Conservation (phyloP, 2,113 vertebrate genomes). For the Hippocampus guttulatus region DNA sequence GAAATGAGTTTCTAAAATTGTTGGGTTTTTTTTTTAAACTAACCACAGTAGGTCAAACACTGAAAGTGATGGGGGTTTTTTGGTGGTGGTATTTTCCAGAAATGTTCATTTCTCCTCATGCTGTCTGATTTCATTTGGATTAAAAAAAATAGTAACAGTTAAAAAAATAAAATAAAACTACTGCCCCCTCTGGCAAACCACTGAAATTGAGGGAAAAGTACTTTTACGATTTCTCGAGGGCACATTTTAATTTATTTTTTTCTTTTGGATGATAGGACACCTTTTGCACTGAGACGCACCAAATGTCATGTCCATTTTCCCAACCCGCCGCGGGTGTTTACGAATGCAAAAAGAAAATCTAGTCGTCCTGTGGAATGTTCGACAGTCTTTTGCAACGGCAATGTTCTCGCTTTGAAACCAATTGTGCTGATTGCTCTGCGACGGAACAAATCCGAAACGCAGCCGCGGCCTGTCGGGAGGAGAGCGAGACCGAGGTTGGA, state of each 20-base stretch:
- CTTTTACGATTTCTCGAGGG: conserved; percentile 45
- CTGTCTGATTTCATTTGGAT: too few relatives aligned
- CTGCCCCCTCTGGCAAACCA: not conserved
- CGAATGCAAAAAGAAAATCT: conserved; percentile 64
- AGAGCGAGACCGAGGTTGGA: conserved; percentile 18
- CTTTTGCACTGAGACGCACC: conserved; percentile 78
- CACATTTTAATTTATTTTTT: conserved; percentile 58
- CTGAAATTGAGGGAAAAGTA: not conserved
- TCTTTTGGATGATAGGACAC: conserved; percentile 60
- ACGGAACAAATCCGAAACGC: conserved; percentile 54
- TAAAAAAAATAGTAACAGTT: not conserved
- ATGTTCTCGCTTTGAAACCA: conserved; percentile 68
- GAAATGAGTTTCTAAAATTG: too few relatives aligned
- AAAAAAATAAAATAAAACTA: not conserved
- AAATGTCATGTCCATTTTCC: conserved; percentile 74
- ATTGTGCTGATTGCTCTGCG: conserved; percentile 60
- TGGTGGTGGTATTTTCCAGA: too few relatives aligned
- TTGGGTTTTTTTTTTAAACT: too few relatives aligned
- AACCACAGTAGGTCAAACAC: too few relatives aligned
- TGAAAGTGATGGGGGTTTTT: too few relatives aligned
- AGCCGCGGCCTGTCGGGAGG: conserved; percentile 37
- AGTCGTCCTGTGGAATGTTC: conserved; percentile 73
- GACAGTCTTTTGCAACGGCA: conserved; percentile 66
- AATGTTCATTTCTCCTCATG: too few relatives aligned
- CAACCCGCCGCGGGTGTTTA: conserved; percentile 62